Conservation (phyloP, 2,113 vertebrate species). For the Clarias gariepinus region DNA sequence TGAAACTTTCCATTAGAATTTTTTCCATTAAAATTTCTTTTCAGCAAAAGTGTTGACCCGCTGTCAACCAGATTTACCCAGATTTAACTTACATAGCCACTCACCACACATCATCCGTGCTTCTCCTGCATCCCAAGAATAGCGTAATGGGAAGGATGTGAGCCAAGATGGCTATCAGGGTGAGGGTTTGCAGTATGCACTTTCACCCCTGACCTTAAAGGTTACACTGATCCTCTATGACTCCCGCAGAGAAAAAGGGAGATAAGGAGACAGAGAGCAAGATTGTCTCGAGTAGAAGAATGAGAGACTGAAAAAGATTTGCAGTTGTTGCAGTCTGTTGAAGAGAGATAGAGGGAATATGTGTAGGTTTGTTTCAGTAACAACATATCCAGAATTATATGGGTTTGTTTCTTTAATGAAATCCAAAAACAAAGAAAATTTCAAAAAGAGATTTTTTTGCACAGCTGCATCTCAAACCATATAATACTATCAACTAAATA, state of each 20-base stretch:
- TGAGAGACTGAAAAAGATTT: slow-evolving; percentile 10
- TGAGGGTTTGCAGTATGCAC: slow-evolving; percentile 20
- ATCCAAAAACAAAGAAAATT: no score
- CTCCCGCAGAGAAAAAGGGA: slow-evolving; percentile 51
- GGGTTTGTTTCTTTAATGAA: neutral
- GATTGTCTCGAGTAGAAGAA: slow-evolving; percentile 47
- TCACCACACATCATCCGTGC: neutral
- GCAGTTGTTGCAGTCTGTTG: slow-evolving; percentile 66
- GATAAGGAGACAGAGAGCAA: slow-evolving; percentile 48
- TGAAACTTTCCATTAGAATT: neutral
- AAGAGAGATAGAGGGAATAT: slow-evolving; percentile 26
- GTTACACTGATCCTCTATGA: slow-evolving; percentile 42
- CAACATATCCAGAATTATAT: neutral
- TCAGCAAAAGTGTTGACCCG: neutral
- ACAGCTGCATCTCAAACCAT: neutral
- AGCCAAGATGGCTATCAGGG: slow-evolving; percentile 30
- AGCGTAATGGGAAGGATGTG: slow-evolving; percentile 10
- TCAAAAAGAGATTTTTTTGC: neutral
- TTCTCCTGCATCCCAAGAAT: slow-evolving; percentile 19
- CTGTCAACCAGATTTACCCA: neutral
- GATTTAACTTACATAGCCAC: neutral
- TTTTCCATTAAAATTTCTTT: slow-evolving; percentile 15
- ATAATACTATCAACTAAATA: neutral
- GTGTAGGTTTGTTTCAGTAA: neutral
- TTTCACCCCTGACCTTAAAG: slow-evolving; percentile 46